Evolutionary conservation across 2,888 invertebrate genomes (phyloP), one percentile per base, ranked within the genome.

Genomic region (Cantharis lateralis): DNA sequence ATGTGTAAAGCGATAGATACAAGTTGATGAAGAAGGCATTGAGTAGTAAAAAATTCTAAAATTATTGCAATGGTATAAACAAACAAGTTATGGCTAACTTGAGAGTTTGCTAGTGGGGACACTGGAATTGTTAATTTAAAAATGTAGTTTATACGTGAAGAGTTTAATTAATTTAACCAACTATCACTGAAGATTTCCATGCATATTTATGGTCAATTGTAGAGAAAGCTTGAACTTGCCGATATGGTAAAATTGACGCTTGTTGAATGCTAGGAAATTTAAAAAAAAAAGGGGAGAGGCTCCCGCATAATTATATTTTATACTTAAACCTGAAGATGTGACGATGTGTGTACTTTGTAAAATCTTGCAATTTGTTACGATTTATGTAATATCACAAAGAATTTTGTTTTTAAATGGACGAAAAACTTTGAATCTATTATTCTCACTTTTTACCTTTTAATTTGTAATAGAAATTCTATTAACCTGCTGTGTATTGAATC

Each of bases 41-140:
- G 64, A 68, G 62, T 68, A 69, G 68, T 69, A 69, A 73, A 72
- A 73, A 68, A 68, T 73, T 68, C 16, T 16, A 69, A 73, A 71
- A 73, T 73, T 73, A 73, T 73, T 73, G 26, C 73, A 15, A 26
- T 32, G 13, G 28, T 16, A 28, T 32, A 69, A 48, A 32, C 69
- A 32, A 69, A 69, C 28, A 32, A 69, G 69, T 69, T 69, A 32
- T 69, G 26, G 26, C 32, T 32, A 69, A 16, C 11, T 32, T 32
- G 69, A 32, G 24, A 20, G 20, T 66, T 24, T 66, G 24, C 13
- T 20, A 11, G 24, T 24, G 24, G 64, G 24, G 24, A 18, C 24
- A 9, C 64, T 66, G 3, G 64, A 66, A 66, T 66, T 66, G 64
- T 66, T 66, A 66, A 66, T 66, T 66, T 66, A n/a, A 66, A 66